phyloP scores from a whole-genome alignment of 2,113 vertebrate species.

The human (Homo sapiens) region GRCh38 chr4:17867501-17868000 shows the following conservation, averaged over 20 bases:
- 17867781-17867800: not conserved
- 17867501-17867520: not conserved
- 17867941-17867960: not conserved
- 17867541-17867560: not conserved
- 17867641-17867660: not conserved
- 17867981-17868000: not conserved
- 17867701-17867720: not conserved
- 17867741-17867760: not conserved
- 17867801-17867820: not conserved
- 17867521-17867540: not conserved
- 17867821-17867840: constrained; percentile 4
- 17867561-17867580: not conserved
- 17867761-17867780: constrained; percentile 4
- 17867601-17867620: not conserved
- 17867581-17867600: constrained; percentile 14
- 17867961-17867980: not conserved
- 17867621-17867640: not conserved
- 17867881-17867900: not conserved
- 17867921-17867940: not conserved
- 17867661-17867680: not conserved
- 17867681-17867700: not conserved
- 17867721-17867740: not conserved
- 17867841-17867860: not conserved
- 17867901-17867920: not conserved
- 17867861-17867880: not conserved